Conservation (phyloP, 2,888 invertebrate species). For the Xanthorhoe spadicearia region DNA sequence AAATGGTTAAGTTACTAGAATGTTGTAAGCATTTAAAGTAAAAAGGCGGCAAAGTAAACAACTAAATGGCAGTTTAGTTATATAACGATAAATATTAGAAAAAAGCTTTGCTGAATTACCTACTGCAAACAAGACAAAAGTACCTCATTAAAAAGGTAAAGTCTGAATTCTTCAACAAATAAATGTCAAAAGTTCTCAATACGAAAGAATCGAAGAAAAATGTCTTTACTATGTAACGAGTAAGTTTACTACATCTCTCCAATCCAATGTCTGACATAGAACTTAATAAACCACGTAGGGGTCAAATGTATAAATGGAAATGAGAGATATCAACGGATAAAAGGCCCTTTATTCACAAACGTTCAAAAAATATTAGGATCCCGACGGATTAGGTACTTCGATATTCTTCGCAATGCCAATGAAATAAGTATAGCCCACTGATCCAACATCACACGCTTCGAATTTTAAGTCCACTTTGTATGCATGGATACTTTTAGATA, state of each 20-base stretch:
- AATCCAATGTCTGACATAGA: slow-evolving; percentile 20
- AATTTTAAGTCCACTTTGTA: too few relatives aligned
- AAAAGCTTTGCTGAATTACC: too few relatives aligned
- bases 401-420: slow-evolving; percentile 6
- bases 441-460: background rate
- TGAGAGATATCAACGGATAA: slow-evolving; percentile 44
- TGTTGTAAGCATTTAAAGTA: too few relatives aligned
- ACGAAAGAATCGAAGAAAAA: slow-evolving; percentile 1
- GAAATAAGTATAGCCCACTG: background rate
- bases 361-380: slow-evolving; percentile 1
- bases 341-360: slow-evolving; percentile 24
- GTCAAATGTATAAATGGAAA: slow-evolving; percentile 48
- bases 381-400: background rate
- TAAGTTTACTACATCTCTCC: slow-evolving; percentile 6
- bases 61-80: too few relatives aligned
- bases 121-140: background rate
- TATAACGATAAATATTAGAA: too few relatives aligned
- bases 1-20: too few relatives aligned
- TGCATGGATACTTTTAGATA: too few relatives aligned
- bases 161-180: background rate
- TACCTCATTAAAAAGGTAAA: background rate
- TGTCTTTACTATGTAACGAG: slow-evolving; percentile 1
- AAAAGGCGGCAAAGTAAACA: too few relatives aligned
- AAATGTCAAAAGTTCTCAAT: background rate
- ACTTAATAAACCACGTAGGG: slow-evolving; percentile 31